These are phyloP conservation scores for Plagodis pulveraria DNA, from an alignment of 2,888 invertebrate species.

Conservation along the genomic window DNA sequence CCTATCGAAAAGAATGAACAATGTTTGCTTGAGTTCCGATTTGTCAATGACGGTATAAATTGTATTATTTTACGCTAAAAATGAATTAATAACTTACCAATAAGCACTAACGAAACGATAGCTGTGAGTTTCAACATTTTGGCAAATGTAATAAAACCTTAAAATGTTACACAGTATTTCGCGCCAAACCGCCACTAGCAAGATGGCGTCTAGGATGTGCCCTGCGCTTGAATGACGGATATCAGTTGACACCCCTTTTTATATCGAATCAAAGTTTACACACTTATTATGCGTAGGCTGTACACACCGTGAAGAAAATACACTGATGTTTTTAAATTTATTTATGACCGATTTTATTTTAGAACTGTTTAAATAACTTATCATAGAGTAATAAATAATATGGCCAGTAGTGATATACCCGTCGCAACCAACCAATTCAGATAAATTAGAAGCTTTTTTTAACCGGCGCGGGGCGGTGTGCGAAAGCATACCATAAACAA, in stretches of 20 bases:
- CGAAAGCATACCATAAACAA: no score
- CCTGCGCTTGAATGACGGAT: slow-evolving; percentile 49
- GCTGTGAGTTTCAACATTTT: slow-evolving; percentile 71
- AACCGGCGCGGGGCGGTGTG: no score
- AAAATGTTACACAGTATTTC: slow-evolving; percentile 32
- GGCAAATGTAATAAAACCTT: slow-evolving; percentile 31
- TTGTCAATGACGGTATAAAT: no score
- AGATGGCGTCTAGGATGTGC: slow-evolving; percentile 51
- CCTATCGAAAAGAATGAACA: no score
- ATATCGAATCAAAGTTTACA: slow-evolving; percentile 62
- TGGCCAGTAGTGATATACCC: no score
- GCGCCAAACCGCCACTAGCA: slow-evolving; percentile 29
- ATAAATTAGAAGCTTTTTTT: no score
- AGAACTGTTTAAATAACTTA: background rate
- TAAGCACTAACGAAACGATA: slow-evolving; percentile 68
- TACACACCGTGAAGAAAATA: slow-evolving; percentile 28
- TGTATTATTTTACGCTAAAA: background rate
- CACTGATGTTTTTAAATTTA: slow-evolving; percentile 19
- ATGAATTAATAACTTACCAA: slow-evolving; percentile 60
- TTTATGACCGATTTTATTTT: slow-evolving; percentile 22
- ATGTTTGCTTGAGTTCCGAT: no score
- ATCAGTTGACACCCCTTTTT: slow-evolving; percentile 49
- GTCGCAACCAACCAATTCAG: no score
- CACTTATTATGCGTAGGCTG: slow-evolving; percentile 48
- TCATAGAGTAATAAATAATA: background rate